Evolutionary conservation across 2,888 invertebrate genomes (phyloP).

Genomic region (Drosophila cognata): DNA sequence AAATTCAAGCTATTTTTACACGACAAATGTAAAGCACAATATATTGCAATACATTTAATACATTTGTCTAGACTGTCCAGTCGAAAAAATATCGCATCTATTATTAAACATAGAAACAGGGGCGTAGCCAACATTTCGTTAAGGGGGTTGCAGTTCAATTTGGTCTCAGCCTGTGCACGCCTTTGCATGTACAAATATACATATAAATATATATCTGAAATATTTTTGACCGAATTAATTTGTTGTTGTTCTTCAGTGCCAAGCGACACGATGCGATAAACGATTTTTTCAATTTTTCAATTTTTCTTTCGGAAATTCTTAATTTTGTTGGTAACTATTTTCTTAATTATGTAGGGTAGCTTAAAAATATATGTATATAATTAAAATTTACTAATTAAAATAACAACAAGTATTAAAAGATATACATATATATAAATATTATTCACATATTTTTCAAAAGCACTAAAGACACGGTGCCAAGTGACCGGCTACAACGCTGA

Average conservation of each 20-base stretch:
- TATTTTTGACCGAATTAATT: slow-evolving; percentile 32
- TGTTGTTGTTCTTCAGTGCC: slow-evolving; percentile 25
- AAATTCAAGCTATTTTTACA: slow-evolving; percentile 64
- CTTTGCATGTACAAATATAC: neutral
- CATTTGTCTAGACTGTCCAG: slow-evolving; percentile 49
- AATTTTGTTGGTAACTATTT: neutral
- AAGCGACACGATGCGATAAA: slow-evolving; percentile 15
- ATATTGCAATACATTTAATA: slow-evolving; percentile 28
- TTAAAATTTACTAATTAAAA: too few species aligned
- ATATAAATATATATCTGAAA: neutral
- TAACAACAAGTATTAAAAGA: neutral
- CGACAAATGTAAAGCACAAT: slow-evolving; percentile 25
- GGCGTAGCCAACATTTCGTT: neutral
- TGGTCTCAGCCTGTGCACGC: neutral
- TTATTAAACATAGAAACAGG: neutral
- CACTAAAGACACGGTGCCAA: slow-evolving; percentile 35
- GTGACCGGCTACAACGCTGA: slow-evolving; percentile 2
- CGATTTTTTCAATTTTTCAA: neutral
- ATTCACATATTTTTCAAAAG: neutral
- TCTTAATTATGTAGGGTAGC: neutral
- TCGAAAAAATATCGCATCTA: slow-evolving; percentile 39
- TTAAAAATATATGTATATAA: neutral
- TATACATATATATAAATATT: neutral
- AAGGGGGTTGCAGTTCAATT: neutral
- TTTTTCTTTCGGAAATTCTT: neutral